Evolutionary conservation across 37 sponge, comb jelly and placozoan genomes (phyloP), one percentile per base, ranked within the genome.

Genomic region (Mnemiopsis leidyi): DNA sequence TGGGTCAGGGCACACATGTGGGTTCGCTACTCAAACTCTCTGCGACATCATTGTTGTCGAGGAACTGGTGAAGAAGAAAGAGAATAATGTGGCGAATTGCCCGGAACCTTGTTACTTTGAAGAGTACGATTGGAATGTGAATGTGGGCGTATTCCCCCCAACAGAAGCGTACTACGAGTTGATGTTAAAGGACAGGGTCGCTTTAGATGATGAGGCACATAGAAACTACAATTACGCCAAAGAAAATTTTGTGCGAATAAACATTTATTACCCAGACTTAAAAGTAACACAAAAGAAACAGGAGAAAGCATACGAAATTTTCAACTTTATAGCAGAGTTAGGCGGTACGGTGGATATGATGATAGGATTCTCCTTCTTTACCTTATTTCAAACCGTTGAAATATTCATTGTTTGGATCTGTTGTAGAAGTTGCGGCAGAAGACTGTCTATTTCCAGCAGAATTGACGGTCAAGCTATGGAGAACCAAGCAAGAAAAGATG

Each of bases 321-420:
- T 48, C 61, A 48, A 48, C 75, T 71, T 71, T 71, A 71, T 71
- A 29, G 75, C 75, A 23, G 75, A 71, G 75, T 71, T 71, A 3
- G 75, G 75, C 20, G 75, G 75, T 71, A 71, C 75, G n/a, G 75
- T 71, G 75, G 75, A 71, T 25, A 29, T 71, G 75, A 29, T 71
- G 30, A 71, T 71, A 7, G n/a, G 75, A 13, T 71, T 71, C n/a
- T 71, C 75, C 30, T 71, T 71, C 75, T 71, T 71, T 25, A 71
- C 75, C 5, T 3, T 71, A n/a, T 71, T 71, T 18, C 75, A 71
- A 18, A 5, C 20, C n/a, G 3, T 5, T n/a, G 75, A 71, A 28
- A 5, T 71, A 5, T n/a, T n/a, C 21, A 71, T 71, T 23, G 75
- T 28, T n/a, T 71, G 25, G 25, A 23, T n/a, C 20, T 71, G 25